Evolutionary conservation across 2,888 invertebrate genomes (phyloP), one percentile per base, ranked within the genome.

Genomic region (Phyllotreta cruciferae): DNA sequence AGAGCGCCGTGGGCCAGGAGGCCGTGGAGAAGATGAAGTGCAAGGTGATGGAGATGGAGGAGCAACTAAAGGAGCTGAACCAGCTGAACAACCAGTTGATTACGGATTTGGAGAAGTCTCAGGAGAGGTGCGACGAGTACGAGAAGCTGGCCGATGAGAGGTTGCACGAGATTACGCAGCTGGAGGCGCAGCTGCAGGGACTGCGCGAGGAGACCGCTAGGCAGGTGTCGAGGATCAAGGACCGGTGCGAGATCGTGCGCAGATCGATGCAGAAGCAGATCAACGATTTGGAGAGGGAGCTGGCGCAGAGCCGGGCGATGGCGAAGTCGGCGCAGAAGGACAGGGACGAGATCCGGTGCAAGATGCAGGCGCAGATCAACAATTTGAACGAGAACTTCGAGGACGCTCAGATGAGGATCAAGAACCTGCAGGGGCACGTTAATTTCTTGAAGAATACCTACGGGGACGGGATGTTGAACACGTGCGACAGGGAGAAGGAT

Each of bases 191-290:
- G 76, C 78, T 90, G 52, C 89, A 90, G 71, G 82, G 86, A 44
- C 84, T 88, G 2, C 79, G 90, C 0, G 89, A 90, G 71, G 90
- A 90, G 74, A 87, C 89, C 0, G 87, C 89, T 0, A 78, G 89
- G 3, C 89, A 89, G 62, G 50, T 90, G 24, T 84, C 87, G 1
- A 82, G 88, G 9, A 86, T 87, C 35, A 87, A 88, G 70, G 89
- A 89, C 62, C 83, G 89, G 56, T 86, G 87, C 7, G 90, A 90
- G 61, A 87, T 86, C 0, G 83, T 87, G 4, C 83, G 85, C 36
- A 78, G 81, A 67, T 74, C 74, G 6, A 85, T 89, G 84, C 89
- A 89, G 75, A 85, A 85, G 14, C 86, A 89, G 70, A 84, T 90
- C 34, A 85, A 86, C 1, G 89, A 89, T 71, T 77, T 90, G 76